Evolutionary conservation across 2,888 invertebrate species (phyloP).

Genomic region (Chloroclystis v-ata): DNA sequence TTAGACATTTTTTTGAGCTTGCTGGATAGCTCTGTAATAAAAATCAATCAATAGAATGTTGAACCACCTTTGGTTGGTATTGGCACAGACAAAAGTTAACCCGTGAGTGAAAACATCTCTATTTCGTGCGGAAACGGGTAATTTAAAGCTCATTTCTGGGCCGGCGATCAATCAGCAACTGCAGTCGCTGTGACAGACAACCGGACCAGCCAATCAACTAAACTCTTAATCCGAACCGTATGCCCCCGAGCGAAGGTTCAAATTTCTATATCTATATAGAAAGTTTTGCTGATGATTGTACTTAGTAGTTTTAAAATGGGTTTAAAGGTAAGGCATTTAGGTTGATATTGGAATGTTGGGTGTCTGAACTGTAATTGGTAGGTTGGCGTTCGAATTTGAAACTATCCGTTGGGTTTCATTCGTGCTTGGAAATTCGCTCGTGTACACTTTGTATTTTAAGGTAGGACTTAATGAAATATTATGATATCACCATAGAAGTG

Average conservation of each 20-base stretch:
- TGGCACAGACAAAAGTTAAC: constrained; percentile 11
- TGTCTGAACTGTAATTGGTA: constrained; percentile 14
- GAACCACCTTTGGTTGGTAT: too few relatives aligned
- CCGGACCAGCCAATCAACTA: constrained; percentile 17
- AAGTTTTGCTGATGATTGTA: constrained; percentile 2
- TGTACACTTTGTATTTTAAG: too few relatives aligned
- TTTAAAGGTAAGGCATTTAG: constrained; percentile 2
- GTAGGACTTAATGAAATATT: too few relatives aligned
- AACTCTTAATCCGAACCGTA: constrained; percentile 12
- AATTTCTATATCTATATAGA: background rate
- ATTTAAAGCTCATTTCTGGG: constrained; percentile 48
- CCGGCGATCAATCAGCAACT: constrained; percentile 46
- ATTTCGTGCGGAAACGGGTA: constrained; percentile 43
- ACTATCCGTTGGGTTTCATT: constrained; percentile 23
- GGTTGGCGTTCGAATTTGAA: constrained; percentile 29
- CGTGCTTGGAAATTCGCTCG: constrained; percentile 20
- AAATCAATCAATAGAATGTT: too few relatives aligned
- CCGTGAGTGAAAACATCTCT: constrained; percentile 33
- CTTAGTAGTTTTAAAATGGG: constrained; percentile 1
- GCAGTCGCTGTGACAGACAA: constrained; percentile 29
- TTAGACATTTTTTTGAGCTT: too few relatives aligned
- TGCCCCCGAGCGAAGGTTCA: constrained; percentile 20
- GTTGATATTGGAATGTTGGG: constrained; percentile 4
- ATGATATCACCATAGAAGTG: too few relatives aligned
- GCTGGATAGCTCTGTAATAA: too few relatives aligned